These are phyloP conservation scores for Synodontis membranacea DNA, from an alignment of 2,113 vertebrate species.

Conservation along the genomic window DNA sequence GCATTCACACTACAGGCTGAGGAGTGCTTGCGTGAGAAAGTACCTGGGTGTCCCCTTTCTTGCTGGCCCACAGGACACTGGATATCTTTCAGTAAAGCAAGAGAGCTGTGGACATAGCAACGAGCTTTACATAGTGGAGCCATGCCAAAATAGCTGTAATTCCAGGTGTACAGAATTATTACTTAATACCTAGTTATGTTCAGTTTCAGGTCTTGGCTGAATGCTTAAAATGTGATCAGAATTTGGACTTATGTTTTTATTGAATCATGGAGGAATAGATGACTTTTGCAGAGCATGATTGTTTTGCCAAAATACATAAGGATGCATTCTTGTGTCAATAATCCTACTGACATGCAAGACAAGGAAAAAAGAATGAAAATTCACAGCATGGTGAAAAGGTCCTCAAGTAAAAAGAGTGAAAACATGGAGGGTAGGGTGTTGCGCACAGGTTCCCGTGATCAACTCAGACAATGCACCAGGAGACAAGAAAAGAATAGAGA, in stretches of 20 bases:
- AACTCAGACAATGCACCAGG: not conserved
- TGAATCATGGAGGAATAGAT: not conserved
- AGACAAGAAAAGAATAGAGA: constrained; percentile 26
- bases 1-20: not conserved
- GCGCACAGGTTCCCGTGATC: constrained; percentile 10
- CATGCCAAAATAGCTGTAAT: constrained; percentile 5
- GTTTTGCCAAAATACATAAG: constrained; percentile 21
- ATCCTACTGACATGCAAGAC: not conserved
- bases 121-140: not conserved
- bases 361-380: constrained; percentile 7
- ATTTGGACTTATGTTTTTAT: not conserved
- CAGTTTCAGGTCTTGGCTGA: not conserved
- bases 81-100: constrained; percentile 41
- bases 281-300: not conserved
- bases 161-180: not conserved
- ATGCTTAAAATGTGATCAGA: not conserved
- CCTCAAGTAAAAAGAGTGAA: not conserved
- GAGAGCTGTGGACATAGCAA: not conserved
- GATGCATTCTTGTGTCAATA: not conserved
- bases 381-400: constrained; percentile 15
- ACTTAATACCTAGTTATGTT: not conserved
- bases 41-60: constrained; percentile 48
- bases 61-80: constrained; percentile 29
- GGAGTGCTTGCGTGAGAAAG: constrained; percentile 46
- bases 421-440: not conserved